Percentiles rank a stretch among this genome's conserved stretches.
Evolutionary conservation across 2,888 invertebrate genomes (phyloP).

Genomic region (Tridacna gigas): DNA sequence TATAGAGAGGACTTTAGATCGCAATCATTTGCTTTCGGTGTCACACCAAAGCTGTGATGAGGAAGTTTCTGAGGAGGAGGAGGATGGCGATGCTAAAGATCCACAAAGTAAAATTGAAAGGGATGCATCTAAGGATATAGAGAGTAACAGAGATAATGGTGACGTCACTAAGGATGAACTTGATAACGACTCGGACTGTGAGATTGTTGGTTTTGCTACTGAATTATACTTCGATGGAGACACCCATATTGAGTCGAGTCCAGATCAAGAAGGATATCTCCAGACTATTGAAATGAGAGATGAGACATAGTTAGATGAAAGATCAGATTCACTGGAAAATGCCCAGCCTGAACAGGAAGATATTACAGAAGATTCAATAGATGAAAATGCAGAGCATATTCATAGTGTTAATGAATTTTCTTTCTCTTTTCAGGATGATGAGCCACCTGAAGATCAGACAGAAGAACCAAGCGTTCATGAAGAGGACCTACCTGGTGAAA

Average conservation of each 20-base stretch:
- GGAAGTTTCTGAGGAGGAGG: background rate
- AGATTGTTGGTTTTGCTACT: too few relatives aligned
- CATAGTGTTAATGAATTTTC: too few relatives aligned
- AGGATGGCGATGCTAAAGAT: background rate
- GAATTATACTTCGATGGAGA: background rate
- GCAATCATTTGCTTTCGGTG: background rate
- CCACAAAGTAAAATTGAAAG: background rate
- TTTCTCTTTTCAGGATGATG: background rate
- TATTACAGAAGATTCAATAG: too few relatives aligned
- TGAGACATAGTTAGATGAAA: too few relatives aligned
- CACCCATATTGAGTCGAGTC: background rate
- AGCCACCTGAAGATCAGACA: background rate
- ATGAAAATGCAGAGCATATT: too few relatives aligned
- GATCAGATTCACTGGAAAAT: too few relatives aligned
- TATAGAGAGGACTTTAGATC: conserved; percentile 5
- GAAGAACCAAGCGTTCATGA: background rate
- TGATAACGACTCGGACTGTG: background rate
- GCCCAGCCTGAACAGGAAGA: too few relatives aligned
- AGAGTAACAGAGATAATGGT: background rate
- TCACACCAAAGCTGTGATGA: background rate
- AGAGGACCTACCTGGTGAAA: background rate
- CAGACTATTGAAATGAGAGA: background rate
- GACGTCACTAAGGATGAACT: background rate
- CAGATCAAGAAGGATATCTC: background rate
- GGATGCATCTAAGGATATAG: background rate